phyloP scores from a whole-genome alignment of 2,797 vertebrate genomes.

The Trematocara caparti region DNA sequence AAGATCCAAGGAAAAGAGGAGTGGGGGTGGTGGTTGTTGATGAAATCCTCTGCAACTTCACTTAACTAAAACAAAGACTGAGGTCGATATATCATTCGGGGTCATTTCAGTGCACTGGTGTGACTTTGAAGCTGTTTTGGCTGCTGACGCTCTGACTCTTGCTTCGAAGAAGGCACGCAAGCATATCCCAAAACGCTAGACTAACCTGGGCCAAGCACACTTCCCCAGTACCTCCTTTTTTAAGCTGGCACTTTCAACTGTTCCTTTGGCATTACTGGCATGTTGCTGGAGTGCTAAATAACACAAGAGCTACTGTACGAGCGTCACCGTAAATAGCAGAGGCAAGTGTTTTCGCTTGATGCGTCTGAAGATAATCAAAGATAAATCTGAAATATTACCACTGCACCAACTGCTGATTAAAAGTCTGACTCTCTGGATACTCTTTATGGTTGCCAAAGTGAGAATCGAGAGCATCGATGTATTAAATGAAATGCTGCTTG shows the following conservation, averaged over 20 bases:
- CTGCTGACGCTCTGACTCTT: not conserved
- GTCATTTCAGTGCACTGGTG: not conserved
- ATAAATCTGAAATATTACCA: not conserved
- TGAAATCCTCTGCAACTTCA: not conserved
- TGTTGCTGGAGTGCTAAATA: not conserved
- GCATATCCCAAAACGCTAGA: not conserved
- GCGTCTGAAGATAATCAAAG: not conserved
- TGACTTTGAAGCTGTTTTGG: not conserved
- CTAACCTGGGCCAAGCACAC: not conserved
- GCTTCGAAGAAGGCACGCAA: not conserved
- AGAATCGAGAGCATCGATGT: not conserved
- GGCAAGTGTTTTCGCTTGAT: conserved; percentile 12
- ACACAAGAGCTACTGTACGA: not conserved
- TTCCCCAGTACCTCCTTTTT: not conserved
- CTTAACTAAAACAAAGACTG: not conserved
- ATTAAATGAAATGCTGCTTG: not conserved
- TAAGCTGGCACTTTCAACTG: not conserved
- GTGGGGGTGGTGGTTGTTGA: not conserved
- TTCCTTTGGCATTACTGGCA: not conserved
- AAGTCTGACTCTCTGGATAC: not conserved
- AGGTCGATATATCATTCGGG: not conserved
- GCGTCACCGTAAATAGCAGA: not conserved
- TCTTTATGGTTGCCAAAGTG: not conserved
- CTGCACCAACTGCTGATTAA: conserved; percentile 9
- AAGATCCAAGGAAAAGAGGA: not conserved